Conservation (phyloP, 2,888 invertebrate species). For the Sarcophaga subvicina region DNA sequence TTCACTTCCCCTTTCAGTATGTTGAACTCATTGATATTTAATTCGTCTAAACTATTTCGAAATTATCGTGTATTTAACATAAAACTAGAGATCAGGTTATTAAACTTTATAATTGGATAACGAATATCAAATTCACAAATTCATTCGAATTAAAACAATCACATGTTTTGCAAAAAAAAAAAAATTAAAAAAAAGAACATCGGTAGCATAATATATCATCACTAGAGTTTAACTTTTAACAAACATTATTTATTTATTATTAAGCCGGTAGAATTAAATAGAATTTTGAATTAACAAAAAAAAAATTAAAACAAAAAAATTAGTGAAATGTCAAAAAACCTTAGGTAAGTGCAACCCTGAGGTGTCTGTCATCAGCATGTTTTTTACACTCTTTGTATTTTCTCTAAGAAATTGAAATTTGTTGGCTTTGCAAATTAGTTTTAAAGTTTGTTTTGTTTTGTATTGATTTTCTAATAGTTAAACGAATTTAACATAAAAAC, state of each 20-base stretch:
- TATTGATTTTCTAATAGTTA: not conserved
- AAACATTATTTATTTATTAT: not conserved
- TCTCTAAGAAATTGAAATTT: not conserved
- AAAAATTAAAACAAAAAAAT: conserved; percentile 12
- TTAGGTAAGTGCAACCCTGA: conserved; percentile 48
- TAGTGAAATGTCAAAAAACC: conserved; percentile 45
- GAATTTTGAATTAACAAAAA: not conserved
- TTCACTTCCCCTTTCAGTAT: conserved; percentile 49
- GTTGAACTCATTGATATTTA: conserved; percentile 20
- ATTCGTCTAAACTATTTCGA: conserved; percentile 5
- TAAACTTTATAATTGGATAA: conserved; percentile 39
- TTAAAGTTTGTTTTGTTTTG: not conserved
- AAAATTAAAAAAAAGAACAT: not conserved
- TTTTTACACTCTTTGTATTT: not conserved
- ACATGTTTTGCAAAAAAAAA: conserved; percentile 3
- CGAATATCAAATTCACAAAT: conserved; percentile 26
- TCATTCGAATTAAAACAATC: conserved; percentile 25
- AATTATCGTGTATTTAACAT: not conserved
- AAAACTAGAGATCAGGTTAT: conserved; percentile 38
- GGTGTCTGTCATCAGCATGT: conserved; percentile 30
- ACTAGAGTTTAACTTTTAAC: not conserved
- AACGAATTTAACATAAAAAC: not conserved
- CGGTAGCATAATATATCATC: not conserved
- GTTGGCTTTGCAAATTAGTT: not conserved
- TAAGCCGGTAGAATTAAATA: conserved; percentile 23